Percentiles rank a stretch among this genome's conserved stretches.
phyloP scores from a whole-genome alignment of 2,888 invertebrate species.

The Drosophila demipolita region DNA sequence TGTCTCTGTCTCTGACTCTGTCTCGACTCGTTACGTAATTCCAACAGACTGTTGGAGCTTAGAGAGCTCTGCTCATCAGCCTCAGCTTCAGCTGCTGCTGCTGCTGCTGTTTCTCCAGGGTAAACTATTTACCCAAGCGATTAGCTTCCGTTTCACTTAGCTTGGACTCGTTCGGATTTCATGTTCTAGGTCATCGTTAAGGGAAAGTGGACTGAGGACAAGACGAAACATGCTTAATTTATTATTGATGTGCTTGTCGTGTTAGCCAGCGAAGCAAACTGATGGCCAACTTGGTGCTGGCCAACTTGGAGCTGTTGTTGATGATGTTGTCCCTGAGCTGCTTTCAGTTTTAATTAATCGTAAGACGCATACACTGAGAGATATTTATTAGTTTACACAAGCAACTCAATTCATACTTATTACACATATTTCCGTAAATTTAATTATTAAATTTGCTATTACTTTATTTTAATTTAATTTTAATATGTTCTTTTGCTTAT shows the following conservation, averaged over 20 bases:
- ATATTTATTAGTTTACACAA: background rate
- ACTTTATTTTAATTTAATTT: background rate
- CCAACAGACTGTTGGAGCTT: slow-evolving; percentile 15
- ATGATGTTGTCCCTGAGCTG: slow-evolving; percentile 19
- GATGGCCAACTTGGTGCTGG: background rate
- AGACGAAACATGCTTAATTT: slow-evolving; percentile 53
- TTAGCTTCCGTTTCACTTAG: slow-evolving; percentile 72
- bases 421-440: background rate
- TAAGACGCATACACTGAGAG: background rate
- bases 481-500: background rate
- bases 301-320: background rate
- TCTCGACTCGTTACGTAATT: slow-evolving; percentile 35
- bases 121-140: slow-evolving; percentile 73
- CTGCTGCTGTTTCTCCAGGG: slow-evolving; percentile 16
- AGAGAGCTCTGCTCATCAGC: slow-evolving; percentile 31
- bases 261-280: slow-evolving; percentile 1
- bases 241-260: slow-evolving; percentile 59
- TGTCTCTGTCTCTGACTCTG: slow-evolving; percentile 19
- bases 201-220: slow-evolving; percentile 29
- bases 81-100: background rate
- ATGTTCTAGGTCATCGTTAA: slow-evolving; percentile 72
- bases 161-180: slow-evolving; percentile 52
- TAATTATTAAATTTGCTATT: background rate
- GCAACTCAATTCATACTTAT: background rate
- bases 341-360: slow-evolving; percentile 19